Percentiles rank a stretch among this genome's conserved stretches.
Conservation (phyloP, 92 coral and sea anemone species). For the Epizoanthus illoricatus region DNA sequence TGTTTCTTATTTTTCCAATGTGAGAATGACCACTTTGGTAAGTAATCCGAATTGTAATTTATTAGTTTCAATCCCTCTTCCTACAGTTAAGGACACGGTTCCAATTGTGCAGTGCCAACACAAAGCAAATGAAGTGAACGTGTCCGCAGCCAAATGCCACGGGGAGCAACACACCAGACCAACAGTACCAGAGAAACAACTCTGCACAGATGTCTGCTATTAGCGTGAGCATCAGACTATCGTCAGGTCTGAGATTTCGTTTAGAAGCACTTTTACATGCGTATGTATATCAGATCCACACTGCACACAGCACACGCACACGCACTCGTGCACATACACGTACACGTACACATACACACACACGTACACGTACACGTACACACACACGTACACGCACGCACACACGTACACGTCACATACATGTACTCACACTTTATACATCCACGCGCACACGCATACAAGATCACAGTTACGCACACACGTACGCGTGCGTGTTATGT, state of each 20-base stretch:
- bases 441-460: too few species aligned
- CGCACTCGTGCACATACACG: too few species aligned
- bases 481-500: not conserved
- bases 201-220: conserved; percentile 7
- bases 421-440: too few species aligned
- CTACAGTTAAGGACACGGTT: conserved; percentile 9
- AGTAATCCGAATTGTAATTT: too few species aligned
- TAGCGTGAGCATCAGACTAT: not conserved
- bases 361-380: not conserved
- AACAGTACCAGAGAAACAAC: conserved; percentile 20
- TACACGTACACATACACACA: not conserved
- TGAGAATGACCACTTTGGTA: too few species aligned
- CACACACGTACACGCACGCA: not conserved
- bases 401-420: not conserved
- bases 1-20: too few species aligned
- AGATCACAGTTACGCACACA: not conserved
- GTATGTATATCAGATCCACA: not conserved
- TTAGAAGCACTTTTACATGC: too few species aligned
- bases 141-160: not conserved
- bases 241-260: too few species aligned
- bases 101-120: conserved; percentile 34
- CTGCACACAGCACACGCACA: not conserved
- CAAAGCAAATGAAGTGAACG: not conserved
- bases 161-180: conserved; percentile 12
- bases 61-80: too few species aligned